Base-by-base conservation (phyloP, 1,140 invertebrate species). In the Stratiolaelaps scimitus region DNA sequence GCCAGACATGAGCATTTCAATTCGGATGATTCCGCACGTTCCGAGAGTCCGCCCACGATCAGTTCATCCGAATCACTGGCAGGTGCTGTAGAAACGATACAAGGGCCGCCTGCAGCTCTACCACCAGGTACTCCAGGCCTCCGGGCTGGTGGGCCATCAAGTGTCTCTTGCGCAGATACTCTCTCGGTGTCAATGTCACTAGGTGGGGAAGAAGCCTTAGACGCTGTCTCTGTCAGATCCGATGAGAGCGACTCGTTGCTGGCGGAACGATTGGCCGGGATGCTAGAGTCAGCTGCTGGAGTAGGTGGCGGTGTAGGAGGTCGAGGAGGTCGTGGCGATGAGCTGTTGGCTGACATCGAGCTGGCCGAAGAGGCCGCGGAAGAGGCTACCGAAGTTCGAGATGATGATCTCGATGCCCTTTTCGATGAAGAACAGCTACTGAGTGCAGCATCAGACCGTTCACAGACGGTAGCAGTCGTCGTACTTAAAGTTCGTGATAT, bases 331-430 rank as follows among this genome's bases (percentile, higher is more conserved):
- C 23, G 34, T 23, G 53, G 53, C 15, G 34, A 60, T 19, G 53
- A 60, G 53, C 53, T 60, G 26, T 10, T 60, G 2, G 53, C 23
- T 23, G 53, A 34, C 17, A 26, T 60, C 2, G 53, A 60, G 53
- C 34, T 60, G 53, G 53, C 53, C 13, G 53, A 60, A 60, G 53
- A 60, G 20, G 23, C 53, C 15, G 53, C 53, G 26, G 53, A 60
- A 34, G 53, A 60, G 23, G 53, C 53, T 34, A 26, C 26, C 23
- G 53, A 60, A 26, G 53, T 60, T 26, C 26, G 34, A 26, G 53
- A 60, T 29, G 53, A 60, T 23, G 26, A 29, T 34, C 15, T 29
- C 23, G 53, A 60, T 26, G 34, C 34, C 10, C 34, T 40, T 10
- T 40, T 40, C 34, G 34, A 40, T 40, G 34, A 40, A 40, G 34